phyloP scores from a whole-genome alignment of 1,140 invertebrate species.

The Megathymus violae region DNA sequence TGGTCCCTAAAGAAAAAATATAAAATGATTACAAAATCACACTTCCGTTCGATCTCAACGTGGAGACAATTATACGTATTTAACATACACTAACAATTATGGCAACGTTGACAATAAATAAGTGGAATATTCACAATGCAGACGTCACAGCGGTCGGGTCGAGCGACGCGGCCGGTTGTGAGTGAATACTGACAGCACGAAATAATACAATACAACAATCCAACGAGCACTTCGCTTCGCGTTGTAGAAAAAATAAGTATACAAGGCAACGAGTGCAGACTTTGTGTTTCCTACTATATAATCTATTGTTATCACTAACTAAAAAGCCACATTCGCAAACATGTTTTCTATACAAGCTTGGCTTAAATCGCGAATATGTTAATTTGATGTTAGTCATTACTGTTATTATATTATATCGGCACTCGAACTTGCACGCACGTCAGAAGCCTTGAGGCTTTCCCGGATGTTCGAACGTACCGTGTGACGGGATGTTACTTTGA shows the following conservation, averaged over 20 bases:
- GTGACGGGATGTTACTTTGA: slow-evolving; percentile 34
- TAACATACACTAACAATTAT: slow-evolving; percentile 82
- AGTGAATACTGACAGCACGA: slow-evolving; percentile 72
- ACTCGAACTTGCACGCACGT: slow-evolving; percentile 47
- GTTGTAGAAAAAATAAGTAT: slow-evolving; percentile 72
- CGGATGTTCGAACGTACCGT: slow-evolving; percentile 27
- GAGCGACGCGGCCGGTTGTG: no score
- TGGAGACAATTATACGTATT: slow-evolving; percentile 77
- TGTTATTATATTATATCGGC: slow-evolving; percentile 54
- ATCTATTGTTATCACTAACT: slow-evolving; percentile 73
- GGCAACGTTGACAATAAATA: slow-evolving; percentile 83
- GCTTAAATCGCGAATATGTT: slow-evolving; percentile 77
- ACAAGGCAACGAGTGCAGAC: slow-evolving; percentile 83
- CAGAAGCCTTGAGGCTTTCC: slow-evolving; percentile 44
- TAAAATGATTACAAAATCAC: slow-evolving; percentile 73
- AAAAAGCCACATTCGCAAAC: slow-evolving; percentile 77
- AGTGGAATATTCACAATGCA: slow-evolving; percentile 73
- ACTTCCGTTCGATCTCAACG: slow-evolving; percentile 60
- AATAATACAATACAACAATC: slow-evolving; percentile 49
- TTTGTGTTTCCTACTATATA: slow-evolving; percentile 79
- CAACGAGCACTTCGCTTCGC: slow-evolving; percentile 58
- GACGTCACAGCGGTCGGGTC: no score
- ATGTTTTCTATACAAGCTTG: slow-evolving; percentile 68
- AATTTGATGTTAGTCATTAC: slow-evolving; percentile 76
- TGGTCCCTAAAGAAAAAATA: slow-evolving; percentile 80